phyloP scores from a whole-genome alignment of 1,140 invertebrate species.

The Wiebesia pumilae region DNA sequence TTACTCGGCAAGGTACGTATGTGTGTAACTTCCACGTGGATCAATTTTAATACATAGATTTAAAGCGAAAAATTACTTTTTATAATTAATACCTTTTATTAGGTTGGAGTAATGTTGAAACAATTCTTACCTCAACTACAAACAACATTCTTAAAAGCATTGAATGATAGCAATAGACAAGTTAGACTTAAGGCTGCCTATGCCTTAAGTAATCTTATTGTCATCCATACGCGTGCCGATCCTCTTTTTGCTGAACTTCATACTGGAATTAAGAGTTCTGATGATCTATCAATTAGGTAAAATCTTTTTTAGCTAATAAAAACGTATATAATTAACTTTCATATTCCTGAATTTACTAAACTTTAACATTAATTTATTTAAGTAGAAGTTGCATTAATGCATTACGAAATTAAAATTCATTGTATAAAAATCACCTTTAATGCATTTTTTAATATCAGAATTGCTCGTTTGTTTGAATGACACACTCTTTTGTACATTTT shows the following conservation, averaged over 20 bases:
- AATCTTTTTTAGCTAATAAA: not conserved
- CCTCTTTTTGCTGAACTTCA: conserved; percentile 94
- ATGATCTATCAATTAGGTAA: conserved; percentile 87
- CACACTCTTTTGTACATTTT: not conserved
- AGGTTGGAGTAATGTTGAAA: conserved; percentile 94
- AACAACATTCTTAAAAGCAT: conserved; percentile 96
- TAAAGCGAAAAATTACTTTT: not conserved
- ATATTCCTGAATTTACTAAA: conserved; percentile 1
- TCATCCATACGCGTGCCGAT: conserved; percentile 91
- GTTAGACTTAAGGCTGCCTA: conserved; percentile 92
- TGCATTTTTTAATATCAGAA: too few relatives aligned
- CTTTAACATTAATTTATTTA: conserved; percentile 44
- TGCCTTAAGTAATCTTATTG: conserved; percentile 90
- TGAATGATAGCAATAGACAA: conserved; percentile 90
- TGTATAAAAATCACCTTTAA: too few relatives aligned
- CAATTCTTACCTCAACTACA: conserved; percentile 98
- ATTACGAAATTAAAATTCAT: too few relatives aligned
- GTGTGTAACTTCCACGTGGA: not conserved
- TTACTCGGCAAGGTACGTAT: conserved; percentile 87
- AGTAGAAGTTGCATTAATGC: not conserved
- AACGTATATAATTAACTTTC: not conserved
- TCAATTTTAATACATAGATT: not conserved
- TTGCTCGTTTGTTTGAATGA: not conserved
- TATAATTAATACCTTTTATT: not conserved
- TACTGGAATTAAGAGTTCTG: conserved; percentile 87